Base-by-base conservation (phyloP, 2,888 invertebrate species). In the Eupithecia subfuscata region DNA sequence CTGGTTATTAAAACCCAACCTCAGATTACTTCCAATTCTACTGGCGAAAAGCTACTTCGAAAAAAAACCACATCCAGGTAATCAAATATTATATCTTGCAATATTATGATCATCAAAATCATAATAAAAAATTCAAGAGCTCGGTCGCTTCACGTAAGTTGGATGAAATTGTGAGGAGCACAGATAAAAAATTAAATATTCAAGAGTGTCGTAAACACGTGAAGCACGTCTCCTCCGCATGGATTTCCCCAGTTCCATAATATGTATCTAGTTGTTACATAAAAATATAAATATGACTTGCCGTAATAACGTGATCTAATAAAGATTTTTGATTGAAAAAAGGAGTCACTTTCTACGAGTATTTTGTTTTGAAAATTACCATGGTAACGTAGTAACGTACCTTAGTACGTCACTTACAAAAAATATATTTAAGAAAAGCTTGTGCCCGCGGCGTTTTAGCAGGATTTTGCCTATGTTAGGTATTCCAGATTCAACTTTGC, bases 171-270 rank as follows among this genome's bases (percentile, higher is more conserved):
- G 82, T 84, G 82, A 82, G 81, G 79, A 81, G 78, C 76, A 75
- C 74, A 81, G 82, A 83, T 84, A 84, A 85, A 84, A 84, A 84
- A 84, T 84, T 84, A 84, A 84, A 85, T 84, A 84, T 85, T 82
- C 82, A 84, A 77, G 78, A 82, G 78, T 63, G 74, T 77, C 80
- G 82, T 85, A 84, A 84, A 83, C 78, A 84, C 82, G 81, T 83
- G 45, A 73, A 73, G 78, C 85, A 85, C 84, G 86, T 82, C 80
- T 73, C 76, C 75, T 80, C 80, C 79, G 82, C 81, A 80, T 81
- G 84, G 85, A 83, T 84, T 85, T 85, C 83, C 84, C 80, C 84
- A 84, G 79, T 82, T 82, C 80, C 81, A 67, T 22, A 22, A 22
- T 64, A 18, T 12, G 16, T 22, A 9, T 8, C 37, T 56, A 11